phyloP scores from a whole-genome alignment of 2,113 vertebrate genomes.

The Typhlomys cinereus region DNA sequence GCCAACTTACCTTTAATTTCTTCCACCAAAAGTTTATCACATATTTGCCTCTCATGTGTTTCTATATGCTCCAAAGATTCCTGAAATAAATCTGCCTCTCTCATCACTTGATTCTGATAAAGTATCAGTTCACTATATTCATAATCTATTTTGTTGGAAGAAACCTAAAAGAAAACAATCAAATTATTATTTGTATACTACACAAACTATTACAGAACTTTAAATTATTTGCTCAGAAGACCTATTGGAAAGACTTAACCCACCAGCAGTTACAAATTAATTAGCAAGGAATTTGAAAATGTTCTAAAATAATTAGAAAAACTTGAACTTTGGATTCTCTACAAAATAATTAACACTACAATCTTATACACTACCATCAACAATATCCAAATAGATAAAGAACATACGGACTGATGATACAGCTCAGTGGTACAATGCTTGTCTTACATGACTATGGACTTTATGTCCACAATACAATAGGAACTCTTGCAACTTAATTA shows the following conservation, averaged over 20 bases:
- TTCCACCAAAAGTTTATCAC: constrained; percentile 87
- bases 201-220: constrained; percentile 36
- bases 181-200: constrained; percentile 47
- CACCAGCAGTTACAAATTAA: not conserved
- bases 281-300: too few species aligned
- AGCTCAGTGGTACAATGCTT: too few species aligned
- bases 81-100: constrained; percentile 87
- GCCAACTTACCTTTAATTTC: constrained; percentile 87
- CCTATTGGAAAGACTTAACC: not conserved
- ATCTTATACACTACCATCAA: too few species aligned
- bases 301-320: too few species aligned
- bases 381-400: too few species aligned
- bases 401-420: too few species aligned
- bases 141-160: constrained; percentile 88
- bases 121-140: constrained; percentile 88
- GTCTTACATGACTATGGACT: too few species aligned
- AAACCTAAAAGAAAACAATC: constrained; percentile 78
- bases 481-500: too few species aligned
- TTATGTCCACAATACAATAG: too few species aligned
- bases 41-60: constrained; percentile 87
- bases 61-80: constrained; percentile 88
- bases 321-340: too few species aligned
- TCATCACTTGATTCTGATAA: constrained; percentile 90
- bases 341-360: too few species aligned
- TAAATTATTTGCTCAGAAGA: constrained; percentile 14